Evolutionary conservation across 2,113 vertebrate genomes (phyloP), one percentile per base, ranked within the genome.

Genomic region (Petaurus breviceps): DNA sequence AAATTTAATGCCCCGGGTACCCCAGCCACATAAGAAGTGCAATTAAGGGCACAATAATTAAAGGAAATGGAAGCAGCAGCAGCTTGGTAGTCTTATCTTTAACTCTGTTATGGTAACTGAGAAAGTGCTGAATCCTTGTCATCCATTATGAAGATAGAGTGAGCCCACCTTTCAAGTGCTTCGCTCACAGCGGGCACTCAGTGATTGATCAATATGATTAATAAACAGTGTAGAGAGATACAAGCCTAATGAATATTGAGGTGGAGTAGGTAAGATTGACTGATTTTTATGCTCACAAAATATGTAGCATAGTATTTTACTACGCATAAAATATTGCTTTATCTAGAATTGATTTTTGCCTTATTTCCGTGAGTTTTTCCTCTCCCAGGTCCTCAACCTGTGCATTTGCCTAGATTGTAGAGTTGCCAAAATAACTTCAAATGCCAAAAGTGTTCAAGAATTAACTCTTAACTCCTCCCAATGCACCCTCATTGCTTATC

Each of bases 111-210:
- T n/a, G 68, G 16, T 77, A 6, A 22, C 37, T n/a, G n/a, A 77
- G n/a, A 77, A 77, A n/a, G 19, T 43, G 43, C 6, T 22, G 1
- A 43, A 77, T 43, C 12, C 68, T 77, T n/a, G 9, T 77, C 95
- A 94, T 92, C 16, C 1, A 37, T 94, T 26, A 8, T 43, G 68
- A 37, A 93, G 25, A 49, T 50, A 53, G 37, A 14, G 25, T 77
- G 8, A 97, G 77, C 19, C 47, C 93, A 49, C 10, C 91, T 55
- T 94, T 96, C 94, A 93, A 77, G 68, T 43, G 47, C n/a, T 94
- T 61, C 43, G 55, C 54, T 92, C 95, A 37, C 43, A 77, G 91
- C 50, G 90, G 25, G n/a, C n/a, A 55, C n/a, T 95, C 68, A 90
- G 91, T 93, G 91, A 90, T 89, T 77, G 24, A 61, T 93, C 90